A percentile compares a stretch with the other conserved stretches of the same genome.
Evolutionary conservation across 2,888 invertebrate species (phyloP).

Genomic region (Dione vanillae): DNA sequence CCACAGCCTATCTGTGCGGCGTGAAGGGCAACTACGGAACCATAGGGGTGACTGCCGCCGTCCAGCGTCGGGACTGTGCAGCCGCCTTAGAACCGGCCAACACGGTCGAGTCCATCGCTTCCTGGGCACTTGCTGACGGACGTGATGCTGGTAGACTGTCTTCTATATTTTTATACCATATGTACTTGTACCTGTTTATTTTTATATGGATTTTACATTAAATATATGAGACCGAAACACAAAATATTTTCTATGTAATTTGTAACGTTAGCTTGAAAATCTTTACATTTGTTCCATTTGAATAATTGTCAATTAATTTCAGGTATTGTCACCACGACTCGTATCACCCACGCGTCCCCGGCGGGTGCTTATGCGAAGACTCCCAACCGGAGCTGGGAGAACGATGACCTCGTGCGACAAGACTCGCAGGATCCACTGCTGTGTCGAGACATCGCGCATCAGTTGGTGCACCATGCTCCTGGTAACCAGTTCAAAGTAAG

Average conservation of each 20-base stretch:
- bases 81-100: slow-evolving; percentile 77
- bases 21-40: slow-evolving; percentile 86
- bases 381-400: slow-evolving; percentile 89
- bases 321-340: slow-evolving; percentile 90
- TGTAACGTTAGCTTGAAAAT: too few species aligned
- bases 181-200: background rate
- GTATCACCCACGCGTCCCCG: slow-evolving; percentile 92
- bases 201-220: too few species aligned
- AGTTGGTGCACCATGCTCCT: slow-evolving; percentile 44
- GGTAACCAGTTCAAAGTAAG: slow-evolving; percentile 46
- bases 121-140: slow-evolving; percentile 84
- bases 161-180: background rate
- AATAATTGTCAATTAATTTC: background rate
- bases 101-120: slow-evolving; percentile 86
- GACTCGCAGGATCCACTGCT: slow-evolving; percentile 60
- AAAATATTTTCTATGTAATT: too few species aligned
- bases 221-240: too few species aligned
- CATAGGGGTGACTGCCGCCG: slow-evolving; percentile 86
- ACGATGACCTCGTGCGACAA: slow-evolving; percentile 81
- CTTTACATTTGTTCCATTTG: too few species aligned
- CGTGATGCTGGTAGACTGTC: slow-evolving; percentile 59
- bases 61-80: slow-evolving; percentile 83
- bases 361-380: slow-evolving; percentile 86
- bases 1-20: slow-evolving; percentile 87
- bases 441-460: slow-evolving; percentile 64